phyloP scores from a whole-genome alignment of 1,140 invertebrate species.

The Atta texana region DNA sequence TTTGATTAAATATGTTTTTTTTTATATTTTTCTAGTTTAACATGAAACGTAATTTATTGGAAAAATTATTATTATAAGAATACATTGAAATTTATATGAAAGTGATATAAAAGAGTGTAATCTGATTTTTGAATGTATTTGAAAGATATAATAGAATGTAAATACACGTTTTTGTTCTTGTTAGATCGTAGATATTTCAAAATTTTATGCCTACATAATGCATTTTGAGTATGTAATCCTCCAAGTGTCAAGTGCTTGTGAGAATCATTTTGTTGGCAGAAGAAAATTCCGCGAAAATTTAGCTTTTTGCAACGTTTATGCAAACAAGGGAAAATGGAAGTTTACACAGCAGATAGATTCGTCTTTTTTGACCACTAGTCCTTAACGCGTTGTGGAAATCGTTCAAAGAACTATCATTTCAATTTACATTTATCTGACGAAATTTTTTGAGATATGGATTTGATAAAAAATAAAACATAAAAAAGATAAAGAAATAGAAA shows the following conservation, averaged over 20 bases:
- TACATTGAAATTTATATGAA: background rate
- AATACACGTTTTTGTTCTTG: background rate
- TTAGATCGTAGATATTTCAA: background rate
- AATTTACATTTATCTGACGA: background rate
- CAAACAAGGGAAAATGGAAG: conserved; percentile 16
- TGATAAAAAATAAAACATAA: background rate
- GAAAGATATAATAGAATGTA: background rate
- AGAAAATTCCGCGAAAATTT: background rate
- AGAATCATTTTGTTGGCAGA: background rate
- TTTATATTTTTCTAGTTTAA: background rate
- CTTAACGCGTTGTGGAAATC: background rate
- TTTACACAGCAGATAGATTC: background rate
- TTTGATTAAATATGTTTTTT: background rate
- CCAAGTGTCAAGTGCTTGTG: background rate
- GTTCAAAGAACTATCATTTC: background rate
- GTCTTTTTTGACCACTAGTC: background rate
- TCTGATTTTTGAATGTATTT: background rate
- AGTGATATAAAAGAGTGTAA: background rate
- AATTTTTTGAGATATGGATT: background rate
- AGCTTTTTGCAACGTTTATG: background rate
- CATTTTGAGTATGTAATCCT: background rate
- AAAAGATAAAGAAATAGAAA: background rate
- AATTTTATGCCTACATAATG: background rate
- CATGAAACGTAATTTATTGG: background rate
- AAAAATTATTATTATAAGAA: background rate